Base-by-base conservation (phyloP, 2,797 vertebrate species). In the Moxostoma hubbsi region DNA sequence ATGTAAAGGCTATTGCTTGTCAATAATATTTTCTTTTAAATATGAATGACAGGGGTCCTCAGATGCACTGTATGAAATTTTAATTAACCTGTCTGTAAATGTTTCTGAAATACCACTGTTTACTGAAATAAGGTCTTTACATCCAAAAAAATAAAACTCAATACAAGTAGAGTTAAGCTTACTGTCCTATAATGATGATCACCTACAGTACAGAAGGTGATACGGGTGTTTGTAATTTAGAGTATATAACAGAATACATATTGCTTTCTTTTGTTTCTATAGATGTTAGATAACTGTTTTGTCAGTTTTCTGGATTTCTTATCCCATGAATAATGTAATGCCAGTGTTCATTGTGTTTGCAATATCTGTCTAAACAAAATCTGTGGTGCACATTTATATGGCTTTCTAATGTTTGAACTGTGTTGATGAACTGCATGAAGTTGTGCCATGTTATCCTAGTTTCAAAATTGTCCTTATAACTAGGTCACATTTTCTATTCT, bases 271-370 rank as follows among this genome's bases (percentile, higher is more conserved):
- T 63, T 63, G 24, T 77, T 12, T 1, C 57, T n/a, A 45, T 70
- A 47, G 57, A 69, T 77, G 58, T 70, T 70, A 62, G 51, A 75
- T 68, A 57, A 57, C 51, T 89, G 85, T 92, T 24, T 89, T 84
- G 89, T 91, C 66, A 87, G 89, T 91, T 93, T 90, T 77, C 51
- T 84, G 59, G 70, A 73, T 89, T 91, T 91, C 85, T 88, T 87
- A 87, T 92, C 92, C 91, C 85, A 88, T 91, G 89, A 92, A 91
- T 89, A 89, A 93, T 90, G 91, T 93, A 90, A 89, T 93, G 89
- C 88, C 89, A 89, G 90, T 93, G 70, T 66, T 77, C 84, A 49
- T 86, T 82, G 89, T 91, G 81, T 89, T 90, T 90, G 87, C 85
- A 89, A 89, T 93, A 88, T 93, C 74, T 89, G 89, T 84, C 91